phyloP scores from a whole-genome alignment of 1,140 invertebrate genomes.

The Caenorhabditis inopinata region DNA sequence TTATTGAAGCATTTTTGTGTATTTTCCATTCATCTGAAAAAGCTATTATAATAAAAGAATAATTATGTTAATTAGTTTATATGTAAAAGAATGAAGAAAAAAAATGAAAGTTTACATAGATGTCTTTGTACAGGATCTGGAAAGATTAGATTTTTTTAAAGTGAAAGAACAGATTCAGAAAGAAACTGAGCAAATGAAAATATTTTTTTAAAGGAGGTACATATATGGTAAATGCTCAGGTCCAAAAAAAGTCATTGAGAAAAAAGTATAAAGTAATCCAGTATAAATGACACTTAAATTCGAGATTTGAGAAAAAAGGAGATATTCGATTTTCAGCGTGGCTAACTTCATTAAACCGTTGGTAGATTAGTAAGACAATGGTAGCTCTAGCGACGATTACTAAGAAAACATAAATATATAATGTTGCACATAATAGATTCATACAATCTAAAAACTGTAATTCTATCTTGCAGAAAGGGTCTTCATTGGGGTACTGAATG shows the following conservation, averaged over 20 bases:
- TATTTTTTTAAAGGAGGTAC: not conserved
- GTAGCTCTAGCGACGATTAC: not conserved
- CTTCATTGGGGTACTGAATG: conserved; percentile 52
- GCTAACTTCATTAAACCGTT: conserved; percentile 4
- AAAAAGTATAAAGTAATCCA: too few relatives aligned
- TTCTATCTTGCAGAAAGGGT: conserved; percentile 48
- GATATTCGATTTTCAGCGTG: not conserved
- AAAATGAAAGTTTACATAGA: not conserved
- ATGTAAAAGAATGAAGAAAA: not conserved
- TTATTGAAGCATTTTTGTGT: too few relatives aligned
- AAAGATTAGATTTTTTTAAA: not conserved
- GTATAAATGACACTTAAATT: too few relatives aligned
- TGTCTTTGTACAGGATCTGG: not conserved
- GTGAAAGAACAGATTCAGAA: conserved; percentile 20
- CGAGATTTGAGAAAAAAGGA: too few relatives aligned
- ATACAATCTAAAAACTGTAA: not conserved
- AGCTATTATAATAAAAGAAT: conserved; percentile 8
- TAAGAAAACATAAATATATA: not conserved
- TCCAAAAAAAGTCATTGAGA: not conserved
- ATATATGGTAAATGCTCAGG: not conserved
- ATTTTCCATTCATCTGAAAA: not conserved
- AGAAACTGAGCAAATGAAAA: conserved; percentile 24
- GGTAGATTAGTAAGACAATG: not conserved
- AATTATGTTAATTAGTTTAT: not conserved
- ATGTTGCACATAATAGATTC: not conserved